Evolutionary conservation across 2,113 vertebrate genomes (phyloP).

Genomic region (Bubalus kerabau): DNA sequence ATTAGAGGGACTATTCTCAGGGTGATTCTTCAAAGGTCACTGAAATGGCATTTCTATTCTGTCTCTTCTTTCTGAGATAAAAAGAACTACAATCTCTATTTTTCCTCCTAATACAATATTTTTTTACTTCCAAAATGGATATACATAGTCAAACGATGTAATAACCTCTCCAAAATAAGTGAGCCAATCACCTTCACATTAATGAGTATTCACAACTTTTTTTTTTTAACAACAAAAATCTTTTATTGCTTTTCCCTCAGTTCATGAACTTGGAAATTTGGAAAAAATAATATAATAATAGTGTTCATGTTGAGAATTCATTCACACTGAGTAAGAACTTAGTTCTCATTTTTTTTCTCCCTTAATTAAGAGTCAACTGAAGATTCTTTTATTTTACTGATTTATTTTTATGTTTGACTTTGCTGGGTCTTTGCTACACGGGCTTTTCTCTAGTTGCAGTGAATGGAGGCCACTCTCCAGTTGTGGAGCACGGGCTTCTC

Average conservation of each 20-base stretch:
- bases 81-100: background rate
- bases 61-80: background rate
- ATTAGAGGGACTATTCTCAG: background rate
- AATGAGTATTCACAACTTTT: background rate
- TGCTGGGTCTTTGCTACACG: background rate
- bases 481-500: fast-evolving
- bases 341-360: background rate
- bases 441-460: background rate
- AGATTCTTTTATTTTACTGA: background rate
- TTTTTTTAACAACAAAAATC: background rate
- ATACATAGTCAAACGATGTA: background rate
- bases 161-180: background rate
- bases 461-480: background rate
- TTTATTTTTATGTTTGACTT: background rate
- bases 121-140: background rate
- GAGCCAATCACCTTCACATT: background rate
- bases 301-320: background rate
- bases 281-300: background rate
- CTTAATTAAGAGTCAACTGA: background rate
- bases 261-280: background rate
- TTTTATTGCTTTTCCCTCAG: background rate
- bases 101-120: background rate
- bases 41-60: background rate
- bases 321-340: background rate
- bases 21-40: background rate